Conservation (phyloP, 2,113 vertebrate species). For the Hypanus sabinus region DNA sequence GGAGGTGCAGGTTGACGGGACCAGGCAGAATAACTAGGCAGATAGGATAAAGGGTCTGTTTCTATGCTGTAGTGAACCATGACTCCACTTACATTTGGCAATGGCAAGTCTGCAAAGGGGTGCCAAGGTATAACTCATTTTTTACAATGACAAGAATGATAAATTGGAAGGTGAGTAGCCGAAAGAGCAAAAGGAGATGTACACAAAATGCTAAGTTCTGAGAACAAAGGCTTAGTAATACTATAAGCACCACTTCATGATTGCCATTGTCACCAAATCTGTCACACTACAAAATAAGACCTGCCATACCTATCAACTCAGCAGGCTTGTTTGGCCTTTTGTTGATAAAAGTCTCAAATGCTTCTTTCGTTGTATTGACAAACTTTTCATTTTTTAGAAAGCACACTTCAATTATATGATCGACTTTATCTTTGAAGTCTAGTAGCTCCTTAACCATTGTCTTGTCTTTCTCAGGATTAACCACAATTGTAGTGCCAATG, state of each 20-base stretch:
- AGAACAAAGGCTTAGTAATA: not conserved
- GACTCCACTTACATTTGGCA: not conserved
- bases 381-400: conserved; percentile 72
- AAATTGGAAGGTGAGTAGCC: not conserved
- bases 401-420: conserved; percentile 69
- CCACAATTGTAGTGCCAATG: conserved; percentile 69
- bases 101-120: not conserved
- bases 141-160: not conserved
- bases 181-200: not conserved
- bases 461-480: conserved; percentile 74
- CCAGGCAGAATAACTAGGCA: too few relatives aligned
- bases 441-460: conserved; percentile 74
- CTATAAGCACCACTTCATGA: not conserved
- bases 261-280: not conserved
- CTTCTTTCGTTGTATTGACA: conserved; percentile 72
- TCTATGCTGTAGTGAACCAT: too few relatives aligned
- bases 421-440: conserved; percentile 74
- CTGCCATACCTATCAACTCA: conserved; percentile 64
- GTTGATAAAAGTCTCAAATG: conserved; percentile 74
- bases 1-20: too few relatives aligned
- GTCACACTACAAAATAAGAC: not conserved
- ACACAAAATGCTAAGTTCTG: not conserved
- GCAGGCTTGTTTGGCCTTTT: conserved; percentile 74
- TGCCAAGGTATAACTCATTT: not conserved
- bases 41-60: too few relatives aligned